phyloP scores from a whole-genome alignment of 2,113 vertebrate genomes.

The Leptodactylus fuscus region DNA sequence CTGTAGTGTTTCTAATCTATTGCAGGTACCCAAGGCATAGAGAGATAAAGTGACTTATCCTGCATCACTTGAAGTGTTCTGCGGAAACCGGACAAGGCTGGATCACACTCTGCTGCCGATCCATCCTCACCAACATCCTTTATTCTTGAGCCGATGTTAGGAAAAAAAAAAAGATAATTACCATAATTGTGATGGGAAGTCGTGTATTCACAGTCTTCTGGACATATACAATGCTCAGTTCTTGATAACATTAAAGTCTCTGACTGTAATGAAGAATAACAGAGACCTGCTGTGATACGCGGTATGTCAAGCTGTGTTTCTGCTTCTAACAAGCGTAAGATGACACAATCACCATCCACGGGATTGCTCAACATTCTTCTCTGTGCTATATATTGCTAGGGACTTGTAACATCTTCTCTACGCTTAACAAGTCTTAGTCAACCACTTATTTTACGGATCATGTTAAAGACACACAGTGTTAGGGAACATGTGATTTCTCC shows the following conservation, averaged over 20 bases:
- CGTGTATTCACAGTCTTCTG: slow-evolving; percentile 13
- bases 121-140: slow-evolving; percentile 30
- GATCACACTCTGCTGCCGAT: slow-evolving; percentile 18
- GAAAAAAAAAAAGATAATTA: slow-evolving; percentile 29
- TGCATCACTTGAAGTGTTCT: slow-evolving; percentile 22
- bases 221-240: slow-evolving; percentile 29
- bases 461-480: not conserved
- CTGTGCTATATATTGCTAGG: not conserved
- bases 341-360: slow-evolving; percentile 14
- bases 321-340: slow-evolving; percentile 27
- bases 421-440: slow-evolving; percentile 34
- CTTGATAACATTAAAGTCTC: slow-evolving; percentile 35
- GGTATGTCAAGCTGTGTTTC: slow-evolving; percentile 39
- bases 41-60: slow-evolving; percentile 57
- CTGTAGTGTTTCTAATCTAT: slow-evolving; percentile 54
- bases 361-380: slow-evolving; percentile 20
- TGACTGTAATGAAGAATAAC: slow-evolving; percentile 31
- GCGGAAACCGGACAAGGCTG: slow-evolving; percentile 13
- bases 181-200: slow-evolving; percentile 27
- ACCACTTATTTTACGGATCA: slow-evolving; percentile 23
- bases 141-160: not conserved
- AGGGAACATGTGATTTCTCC: not conserved
- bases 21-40: slow-evolving; percentile 32
- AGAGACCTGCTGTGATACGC: slow-evolving; percentile 35
- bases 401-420: slow-evolving; percentile 22